Base-by-base conservation (phyloP, 2,113 vertebrate genomes). In the Etheostoma spectabile region DNA sequence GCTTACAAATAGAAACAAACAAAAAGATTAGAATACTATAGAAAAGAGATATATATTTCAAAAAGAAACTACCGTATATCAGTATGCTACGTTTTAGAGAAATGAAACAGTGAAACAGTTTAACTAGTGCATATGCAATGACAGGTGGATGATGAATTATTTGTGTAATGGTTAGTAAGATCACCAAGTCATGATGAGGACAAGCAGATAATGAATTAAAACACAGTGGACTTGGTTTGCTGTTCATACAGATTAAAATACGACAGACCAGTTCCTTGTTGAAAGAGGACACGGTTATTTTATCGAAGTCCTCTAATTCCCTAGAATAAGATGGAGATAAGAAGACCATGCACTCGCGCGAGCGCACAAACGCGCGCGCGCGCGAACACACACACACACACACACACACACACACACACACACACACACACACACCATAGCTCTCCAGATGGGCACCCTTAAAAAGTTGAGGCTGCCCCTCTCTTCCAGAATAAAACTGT, bases 381-480 rank as follows among this genome's bases (percentile, higher is more conserved):
- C 33, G 14, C n/a, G 15, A n/a, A n/a, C n/a, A n/a, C n/a, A n/a
- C 27, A 16, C 27, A 5, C 66, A 53, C 49, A 15, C 27, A n/a
- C 19, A 21, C 55, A 57, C 15, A 57, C 69, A 59, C 35, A 24
- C 35, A 42, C 68, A 45, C 55, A 21, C 42, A 48, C 55, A n/a
- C 18, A 59, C 10, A 5, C 22, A 38, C 45, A 7, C 3, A 15
- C 49, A 22, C 27, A 33, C 65, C 18, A 12, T 8, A 49, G 30
- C 30, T 52, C 21, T 52, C 18, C 16, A 14, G 16, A 21, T 30
- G 27, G 24, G 3, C 51, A 22, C 30, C 14, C 18, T 49, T 15
- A 5, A 61, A 66, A 78, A 84, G 68, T 60, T 69, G 16, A 59
- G 21, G 8, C 46, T 53, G 42, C 48, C 22, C 22, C 48, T 74